Conservation (phyloP, 2,113 vertebrate species). For the Odocoileus virginianus region DNA sequence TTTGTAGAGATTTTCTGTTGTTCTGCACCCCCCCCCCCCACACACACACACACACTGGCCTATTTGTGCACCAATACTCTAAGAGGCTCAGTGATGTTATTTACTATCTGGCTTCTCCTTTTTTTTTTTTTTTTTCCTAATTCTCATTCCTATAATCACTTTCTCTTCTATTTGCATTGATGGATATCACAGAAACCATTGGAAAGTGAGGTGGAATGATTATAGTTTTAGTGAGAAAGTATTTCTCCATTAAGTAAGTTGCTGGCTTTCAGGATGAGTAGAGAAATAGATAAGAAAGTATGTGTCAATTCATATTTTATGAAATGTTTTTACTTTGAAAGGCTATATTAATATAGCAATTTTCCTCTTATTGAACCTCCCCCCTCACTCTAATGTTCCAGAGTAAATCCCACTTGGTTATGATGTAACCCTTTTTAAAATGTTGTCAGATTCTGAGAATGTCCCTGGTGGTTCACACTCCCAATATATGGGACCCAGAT, state of each 20-base stretch:
- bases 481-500: accelerated
- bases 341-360: background rate
- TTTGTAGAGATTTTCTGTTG: background rate
- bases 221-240: background rate
- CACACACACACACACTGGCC: background rate
- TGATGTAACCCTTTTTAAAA: background rate
- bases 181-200: background rate
- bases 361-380: background rate
- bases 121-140: background rate
- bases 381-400: background rate
- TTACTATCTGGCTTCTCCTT: background rate
- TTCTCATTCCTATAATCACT: background rate
- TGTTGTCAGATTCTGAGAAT: background rate
- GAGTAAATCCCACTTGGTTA: background rate
- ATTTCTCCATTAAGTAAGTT: background rate
- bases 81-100: background rate
- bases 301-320: background rate
- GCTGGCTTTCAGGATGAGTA: background rate
- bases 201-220: background rate
- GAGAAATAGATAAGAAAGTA: background rate
- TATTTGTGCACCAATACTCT: background rate
- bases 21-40: background rate
- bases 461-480: background rate
- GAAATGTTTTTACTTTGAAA: background rate
- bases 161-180: background rate